Evolutionary conservation across 2,888 invertebrate genomes (phyloP).

Genomic region (Balanococcus diminutus): DNA sequence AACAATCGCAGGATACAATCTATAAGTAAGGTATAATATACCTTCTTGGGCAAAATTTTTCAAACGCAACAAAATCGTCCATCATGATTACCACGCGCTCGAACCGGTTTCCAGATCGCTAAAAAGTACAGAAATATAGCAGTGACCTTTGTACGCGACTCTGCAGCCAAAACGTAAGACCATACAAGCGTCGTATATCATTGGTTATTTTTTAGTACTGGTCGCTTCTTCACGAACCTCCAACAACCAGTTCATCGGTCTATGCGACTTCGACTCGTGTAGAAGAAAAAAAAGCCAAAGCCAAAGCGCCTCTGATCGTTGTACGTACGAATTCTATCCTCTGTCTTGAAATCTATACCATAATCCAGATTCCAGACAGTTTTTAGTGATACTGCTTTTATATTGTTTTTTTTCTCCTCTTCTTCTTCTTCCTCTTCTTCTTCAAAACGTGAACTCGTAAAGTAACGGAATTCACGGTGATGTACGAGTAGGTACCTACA

Average conservation of each 20-base stretch:
- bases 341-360: neutral
- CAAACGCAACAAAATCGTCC: constrained; percentile 26
- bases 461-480: neutral
- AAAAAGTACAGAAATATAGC: constrained; percentile 33
- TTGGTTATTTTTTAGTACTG: neutral
- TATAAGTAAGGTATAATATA: neutral
- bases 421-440: too few species aligned
- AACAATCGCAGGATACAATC: constrained; percentile 13
- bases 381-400: neutral
- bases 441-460: neutral
- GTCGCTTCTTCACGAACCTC: neutral
- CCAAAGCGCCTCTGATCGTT: neutral
- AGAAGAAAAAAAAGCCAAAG: neutral
- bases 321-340: neutral
- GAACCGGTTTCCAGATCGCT: constrained; percentile 18
- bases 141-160: neutral
- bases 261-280: neutral
- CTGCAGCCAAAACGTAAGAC: neutral
- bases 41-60: neutral
- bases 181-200: neutral
- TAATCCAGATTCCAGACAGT: constrained; percentile 17
- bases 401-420: neutral
- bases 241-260: constrained; percentile 3
- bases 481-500: too few species aligned
- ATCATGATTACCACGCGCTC: neutral